Conservation (phyloP, 2,797 vertebrate species). For the Poeciliopsis infans region DNA sequence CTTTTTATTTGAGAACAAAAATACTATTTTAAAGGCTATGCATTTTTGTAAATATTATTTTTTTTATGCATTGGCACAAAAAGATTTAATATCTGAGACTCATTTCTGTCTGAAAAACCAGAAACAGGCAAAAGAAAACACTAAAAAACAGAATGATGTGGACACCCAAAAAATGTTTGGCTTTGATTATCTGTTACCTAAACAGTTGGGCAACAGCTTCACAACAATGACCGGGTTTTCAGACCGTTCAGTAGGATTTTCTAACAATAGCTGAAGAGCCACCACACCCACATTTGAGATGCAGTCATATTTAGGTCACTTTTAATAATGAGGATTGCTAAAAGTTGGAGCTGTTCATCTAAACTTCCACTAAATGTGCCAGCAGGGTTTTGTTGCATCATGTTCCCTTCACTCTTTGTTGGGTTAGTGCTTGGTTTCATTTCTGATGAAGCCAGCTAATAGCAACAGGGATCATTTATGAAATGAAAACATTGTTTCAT, state of each 20-base stretch:
- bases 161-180: constrained; percentile 28
- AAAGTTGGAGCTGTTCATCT: constrained; percentile 52
- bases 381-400: constrained; percentile 49
- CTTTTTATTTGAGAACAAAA: constrained; percentile 1
- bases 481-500: constrained; percentile 52
- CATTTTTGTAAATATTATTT: neutral
- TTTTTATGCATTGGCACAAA: neutral
- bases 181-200: constrained; percentile 32
- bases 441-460: constrained; percentile 28
- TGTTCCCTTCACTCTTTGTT: constrained; percentile 33
- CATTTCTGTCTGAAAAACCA: neutral
- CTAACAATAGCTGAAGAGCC: constrained; percentile 39
- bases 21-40: neutral
- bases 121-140: neutral
- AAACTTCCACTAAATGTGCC: constrained; percentile 29
- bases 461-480: constrained; percentile 42
- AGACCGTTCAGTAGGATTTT: constrained; percentile 42
- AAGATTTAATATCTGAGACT: constrained; percentile 1
- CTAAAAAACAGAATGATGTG: neutral
- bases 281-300: constrained; percentile 45
- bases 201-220: constrained; percentile 31
- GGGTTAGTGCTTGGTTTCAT: constrained; percentile 34
- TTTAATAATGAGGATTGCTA: constrained; percentile 23
- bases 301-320: constrained; percentile 59
- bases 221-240: constrained; percentile 33